A percentile compares a stretch with the other conserved stretches of the same genome.
phyloP scores from a whole-genome alignment of 2,888 invertebrate species.

The Heliconius cydno region DNA sequence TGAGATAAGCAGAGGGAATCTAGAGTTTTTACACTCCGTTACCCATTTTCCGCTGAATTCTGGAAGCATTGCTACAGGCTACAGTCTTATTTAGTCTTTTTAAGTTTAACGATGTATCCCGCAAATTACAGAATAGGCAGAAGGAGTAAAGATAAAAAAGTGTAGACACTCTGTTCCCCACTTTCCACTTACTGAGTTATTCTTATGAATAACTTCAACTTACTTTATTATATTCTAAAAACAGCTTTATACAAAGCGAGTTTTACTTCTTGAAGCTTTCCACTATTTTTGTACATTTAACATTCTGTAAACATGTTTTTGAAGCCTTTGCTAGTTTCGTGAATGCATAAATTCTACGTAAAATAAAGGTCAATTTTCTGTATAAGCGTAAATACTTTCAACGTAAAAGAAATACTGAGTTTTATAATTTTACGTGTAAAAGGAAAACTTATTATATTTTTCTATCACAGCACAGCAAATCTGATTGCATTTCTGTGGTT shows the following conservation, averaged over 20 bases:
- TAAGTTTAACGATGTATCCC: not conserved
- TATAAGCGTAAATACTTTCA: conserved; percentile 5
- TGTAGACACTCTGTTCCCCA: not conserved
- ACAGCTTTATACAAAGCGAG: not conserved
- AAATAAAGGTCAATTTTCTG: conserved; percentile 30
- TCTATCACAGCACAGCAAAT: no score
- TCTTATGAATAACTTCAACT: not conserved
- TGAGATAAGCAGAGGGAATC: no score
- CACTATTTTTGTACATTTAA: conserved; percentile 1
- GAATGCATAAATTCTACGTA: conserved; percentile 24
- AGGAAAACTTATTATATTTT: no score
- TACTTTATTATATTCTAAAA: not conserved
- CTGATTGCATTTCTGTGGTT: not conserved
- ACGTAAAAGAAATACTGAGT: not conserved
- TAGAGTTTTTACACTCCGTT: no score
- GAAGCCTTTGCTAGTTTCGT: conserved; percentile 21
- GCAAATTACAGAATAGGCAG: not conserved
- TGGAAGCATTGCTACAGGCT: no score
- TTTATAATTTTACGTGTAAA: conserved; percentile 15
- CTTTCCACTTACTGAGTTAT: not conserved
- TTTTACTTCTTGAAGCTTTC: not conserved
- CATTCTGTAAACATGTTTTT: conserved; percentile 15
- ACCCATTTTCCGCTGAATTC: no score
- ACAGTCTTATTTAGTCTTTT: not conserved
- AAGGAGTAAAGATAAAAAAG: not conserved